Evolutionary conservation across 1,140 invertebrate genomes (phyloP), one percentile per base, ranked within the genome.

Genomic region (Drosophila nebulosa): DNA sequence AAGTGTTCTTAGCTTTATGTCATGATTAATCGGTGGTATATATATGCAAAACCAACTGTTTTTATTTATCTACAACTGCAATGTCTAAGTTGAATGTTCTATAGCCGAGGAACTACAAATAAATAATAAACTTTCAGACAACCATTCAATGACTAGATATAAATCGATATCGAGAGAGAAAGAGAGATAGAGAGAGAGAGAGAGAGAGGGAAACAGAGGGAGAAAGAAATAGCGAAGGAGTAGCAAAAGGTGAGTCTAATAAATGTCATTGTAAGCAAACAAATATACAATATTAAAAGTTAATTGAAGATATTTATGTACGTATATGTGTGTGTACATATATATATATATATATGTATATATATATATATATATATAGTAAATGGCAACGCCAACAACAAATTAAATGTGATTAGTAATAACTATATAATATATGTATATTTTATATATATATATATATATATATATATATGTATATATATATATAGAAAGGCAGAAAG

Each of bases 331-430:
- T 39, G 35, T 14, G 16, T 16, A 32, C n/a, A n/a, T n/a, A n/a
- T n/a, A n/a, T 10, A 57, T 21, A 35, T 14, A 39, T 2, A 12
- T 32, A 32, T 32, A 12, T 3, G 2, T 32, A n/a, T 12, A 56
- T 36, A 74, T 46, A 39, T 46, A 71, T 36, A 50, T 18, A 30
- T 16, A 36, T n/a, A 59, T 24, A 35, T 14, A 26, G n/a, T 39
- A 22, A 59, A 24, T n/a, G 7, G 16, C 21, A 59, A 53, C 35
- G 81, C 73, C 72, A 75, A 61, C 77, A 85, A 77, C 72, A 74
- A 79, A 80, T 64, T 74, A 79, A 68, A 42, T 42, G 58, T 74
- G 58, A 85, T 85, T 81, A 81, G 78, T 86, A 81, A 42, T 57
- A 74, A 39, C 7, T 16, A 16, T 16, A 42, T 42, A 42, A 3